A percentile compares a stretch with the other conserved stretches of the same genome.
Evolutionary conservation across 2,113 vertebrate species (phyloP).

Genomic region (Sapayoa aenigma): DNA sequence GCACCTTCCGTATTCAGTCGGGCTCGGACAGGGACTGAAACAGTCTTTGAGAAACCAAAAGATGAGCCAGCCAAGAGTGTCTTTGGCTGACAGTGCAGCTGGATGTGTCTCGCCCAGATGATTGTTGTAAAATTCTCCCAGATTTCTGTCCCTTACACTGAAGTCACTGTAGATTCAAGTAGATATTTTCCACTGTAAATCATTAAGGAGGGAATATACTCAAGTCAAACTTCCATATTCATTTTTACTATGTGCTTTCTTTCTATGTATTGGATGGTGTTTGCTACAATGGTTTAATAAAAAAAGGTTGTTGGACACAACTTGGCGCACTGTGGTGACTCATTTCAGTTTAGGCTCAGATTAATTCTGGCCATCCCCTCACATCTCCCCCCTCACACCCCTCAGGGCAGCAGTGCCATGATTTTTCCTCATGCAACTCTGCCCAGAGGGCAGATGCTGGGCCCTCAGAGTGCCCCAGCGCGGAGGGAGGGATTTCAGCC

Average conservation of each 20-base stretch:
- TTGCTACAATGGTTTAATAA: constrained; percentile 41
- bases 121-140: background rate
- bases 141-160: background rate
- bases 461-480: accelerated
- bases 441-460: accelerated
- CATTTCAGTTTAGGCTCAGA: background rate
- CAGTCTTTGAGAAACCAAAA: constrained; percentile 80
- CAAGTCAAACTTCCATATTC: background rate
- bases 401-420: background rate
- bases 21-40: constrained; percentile 83
- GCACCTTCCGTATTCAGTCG: constrained; percentile 91
- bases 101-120: constrained; percentile 37
- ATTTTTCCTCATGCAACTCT: background rate
- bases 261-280: background rate
- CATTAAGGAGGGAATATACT: background rate
- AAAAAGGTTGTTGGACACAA: background rate
- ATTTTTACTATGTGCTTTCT: background rate
- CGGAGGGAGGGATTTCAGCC: background rate
- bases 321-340: background rate
- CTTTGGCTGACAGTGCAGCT: constrained; percentile 81
- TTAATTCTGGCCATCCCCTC: background rate
- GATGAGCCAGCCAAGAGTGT: constrained; percentile 81
- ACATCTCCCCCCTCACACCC: accelerated
- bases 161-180: background rate
- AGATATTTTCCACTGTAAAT: background rate